Evolutionary conservation across 2,888 invertebrate species (phyloP), one percentile per base, ranked within the genome.

Genomic region (Digitonthophagus gazella): DNA sequence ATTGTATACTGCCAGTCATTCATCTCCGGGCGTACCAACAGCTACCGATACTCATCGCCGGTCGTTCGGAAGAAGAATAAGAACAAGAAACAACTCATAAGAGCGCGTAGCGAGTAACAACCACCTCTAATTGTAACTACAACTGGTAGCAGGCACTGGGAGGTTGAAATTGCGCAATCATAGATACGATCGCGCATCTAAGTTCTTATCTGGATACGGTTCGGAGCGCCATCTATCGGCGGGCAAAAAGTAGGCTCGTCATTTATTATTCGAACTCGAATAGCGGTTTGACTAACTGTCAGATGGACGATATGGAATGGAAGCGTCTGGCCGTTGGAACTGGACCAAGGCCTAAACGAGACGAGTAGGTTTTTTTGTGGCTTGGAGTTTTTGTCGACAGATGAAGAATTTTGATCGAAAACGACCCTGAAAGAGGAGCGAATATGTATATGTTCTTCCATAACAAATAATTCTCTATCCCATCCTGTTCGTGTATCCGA

Each of bases 121-220:
- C 28, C 28, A 44, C 28, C 28, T 44, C 61, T 19, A 61, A 61
- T 61, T 61, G 61, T 61, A 61, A 61, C 61, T 20, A 14, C 5
- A n/a, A 15, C 19, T 20, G 18, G 18, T 61, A 61, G 18, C 61
- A 18, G 15, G 19, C n/a, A 19, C 18, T 5, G 18, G 19, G 18
- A 19, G 20, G 19, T 20, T 18, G 61, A 61, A 61, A 61, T 61
- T 61, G 61, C 61, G 61, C 61, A 61, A 61, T 61, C 61, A 61
- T 61, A 61, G 19, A 18, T 20, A 15, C 61, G 19, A n/a, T 19
- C 28, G 28, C 28, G 11, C 28, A 44, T 44, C 28, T 44, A 44
- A 8, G 28, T 11, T 44, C 28, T 44, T 44, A 44, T 44, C 28
- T 44, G 28, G 28, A 44, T 11, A 11, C 28, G 28, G 28, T 44